These are phyloP conservation scores for Ptychobarbus kaznakovi DNA, from an alignment of 2,797 vertebrate genomes.

Conservation along the genomic window DNA sequence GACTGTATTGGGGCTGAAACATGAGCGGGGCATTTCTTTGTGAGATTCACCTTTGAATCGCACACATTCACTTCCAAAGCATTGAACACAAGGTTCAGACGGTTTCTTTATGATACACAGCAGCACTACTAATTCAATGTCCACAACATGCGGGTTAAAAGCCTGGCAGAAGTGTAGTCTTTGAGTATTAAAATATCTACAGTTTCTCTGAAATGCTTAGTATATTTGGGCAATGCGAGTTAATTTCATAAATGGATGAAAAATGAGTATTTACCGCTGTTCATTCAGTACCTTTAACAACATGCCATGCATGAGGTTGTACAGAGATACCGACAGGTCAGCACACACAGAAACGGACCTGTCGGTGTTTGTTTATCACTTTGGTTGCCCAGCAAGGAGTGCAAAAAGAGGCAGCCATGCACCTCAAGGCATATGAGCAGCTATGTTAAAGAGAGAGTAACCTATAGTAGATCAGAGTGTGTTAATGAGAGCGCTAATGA, in stretches of 20 bases:
- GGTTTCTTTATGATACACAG: neutral
- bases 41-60: neutral
- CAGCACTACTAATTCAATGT: neutral
- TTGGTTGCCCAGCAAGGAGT: conserved; percentile 37
- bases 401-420: conserved; percentile 45
- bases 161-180: neutral
- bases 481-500: conserved; percentile 1
- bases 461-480: neutral
- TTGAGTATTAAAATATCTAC: neutral
- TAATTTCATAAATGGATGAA: conserved; percentile 16
- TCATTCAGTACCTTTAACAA: conserved; percentile 1
- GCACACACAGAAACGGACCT: neutral
- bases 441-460: conserved; percentile 20
- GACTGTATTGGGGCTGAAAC: neutral
- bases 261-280: neutral
- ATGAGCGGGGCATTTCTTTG: neutral
- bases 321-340: neutral
- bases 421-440: neutral
- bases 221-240: neutral
- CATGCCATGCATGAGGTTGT: neutral
- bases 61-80: neutral
- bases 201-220: conserved; percentile 10
- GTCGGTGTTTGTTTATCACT: neutral
- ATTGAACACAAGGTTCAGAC: neutral
- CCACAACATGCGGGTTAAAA: neutral